These are phyloP conservation scores for Coecobrya sp. DNA, from an alignment of 2,888 invertebrate species.

Conservation along the genomic window DNA sequence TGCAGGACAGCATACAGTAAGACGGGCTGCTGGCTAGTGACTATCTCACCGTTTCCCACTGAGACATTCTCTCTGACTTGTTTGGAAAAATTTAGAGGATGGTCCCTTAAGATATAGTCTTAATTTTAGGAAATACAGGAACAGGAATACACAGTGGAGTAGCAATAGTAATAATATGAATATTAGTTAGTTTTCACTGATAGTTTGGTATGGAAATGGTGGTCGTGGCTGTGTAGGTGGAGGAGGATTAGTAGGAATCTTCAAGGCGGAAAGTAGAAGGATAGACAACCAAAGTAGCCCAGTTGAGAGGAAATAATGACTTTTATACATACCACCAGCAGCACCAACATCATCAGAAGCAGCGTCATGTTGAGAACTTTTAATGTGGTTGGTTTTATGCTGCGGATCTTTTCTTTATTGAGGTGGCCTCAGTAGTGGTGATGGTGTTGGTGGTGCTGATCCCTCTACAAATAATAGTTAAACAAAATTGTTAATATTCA, in stretches of 20 bases:
- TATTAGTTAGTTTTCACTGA: background rate
- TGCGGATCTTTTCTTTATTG: background rate
- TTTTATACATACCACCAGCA: conserved; percentile 19
- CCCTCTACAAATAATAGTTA: background rate
- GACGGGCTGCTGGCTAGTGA: too few species aligned
- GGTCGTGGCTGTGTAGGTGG: conserved; percentile 6
- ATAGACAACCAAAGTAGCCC: conserved; percentile 10
- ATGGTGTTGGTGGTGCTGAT: background rate
- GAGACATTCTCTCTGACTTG: too few species aligned
- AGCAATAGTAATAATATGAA: background rate
- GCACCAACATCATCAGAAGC: background rate
- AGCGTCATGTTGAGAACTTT: background rate
- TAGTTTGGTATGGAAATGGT: background rate
- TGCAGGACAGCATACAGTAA: too few species aligned
- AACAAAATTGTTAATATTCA: background rate
- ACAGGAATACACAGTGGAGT: background rate
- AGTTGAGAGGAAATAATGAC: conserved; percentile 43
- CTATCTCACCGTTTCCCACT: too few species aligned
- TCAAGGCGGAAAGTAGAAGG: background rate
- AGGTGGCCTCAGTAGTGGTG: background rate
- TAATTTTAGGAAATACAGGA: too few species aligned
- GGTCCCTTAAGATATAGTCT: too few species aligned
- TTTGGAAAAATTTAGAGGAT: too few species aligned
- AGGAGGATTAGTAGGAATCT: conserved; percentile 40
- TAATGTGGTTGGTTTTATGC: conserved; percentile 19